Base-by-base conservation (phyloP, 2,113 vertebrate species). In the Corythaixoides concolor region DNA sequence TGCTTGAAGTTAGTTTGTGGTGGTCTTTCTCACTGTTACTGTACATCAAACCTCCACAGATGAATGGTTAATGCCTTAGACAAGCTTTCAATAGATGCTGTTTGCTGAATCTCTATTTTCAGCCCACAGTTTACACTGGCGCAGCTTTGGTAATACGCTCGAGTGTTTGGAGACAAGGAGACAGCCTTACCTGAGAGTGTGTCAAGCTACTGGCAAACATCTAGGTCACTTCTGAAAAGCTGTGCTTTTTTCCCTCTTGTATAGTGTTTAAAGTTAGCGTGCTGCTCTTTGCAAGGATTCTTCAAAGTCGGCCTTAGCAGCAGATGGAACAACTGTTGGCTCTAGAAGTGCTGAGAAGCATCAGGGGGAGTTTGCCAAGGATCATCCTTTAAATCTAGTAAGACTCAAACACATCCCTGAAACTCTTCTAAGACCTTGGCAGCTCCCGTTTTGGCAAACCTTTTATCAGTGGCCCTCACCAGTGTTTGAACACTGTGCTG, bases 341-440 rank as follows among this genome's bases (percentile, higher is more conserved):
- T 96, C 88, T 94, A 83, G 91, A 93, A 96, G 58, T 85, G 91
- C 91, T 95, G 91, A 97, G 95, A 97, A 95, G 88, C 92, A 94
- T 95, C 91, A 85, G 66, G 53, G 91, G 69, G 92, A 93, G 95
- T 81, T 95, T 97, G 97, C 97, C 96, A 96, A 96, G 85, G 97
- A 96, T 97, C 97, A 93, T 96, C 95, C 85, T 97, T 96, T 97
- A 96, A 97, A 96, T 97, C 93, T 96, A 95, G 93, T 63, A 97
- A 97, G 92, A 93, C 93, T 94, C 90, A 89, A 97, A 95, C 94
- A 94, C 93, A 95, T 95, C 95, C 72, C 91, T 89, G 86, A 95
- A 96, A 96, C 95, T 95, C 95, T 80, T 97, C 86, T 95, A 96
- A 97, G 95, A 96, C 94, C 89, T 97, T 96, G 97, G 97, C 97